Conservation (phyloP, 2,113 vertebrate species). For the Vidua chalybeata region DNA sequence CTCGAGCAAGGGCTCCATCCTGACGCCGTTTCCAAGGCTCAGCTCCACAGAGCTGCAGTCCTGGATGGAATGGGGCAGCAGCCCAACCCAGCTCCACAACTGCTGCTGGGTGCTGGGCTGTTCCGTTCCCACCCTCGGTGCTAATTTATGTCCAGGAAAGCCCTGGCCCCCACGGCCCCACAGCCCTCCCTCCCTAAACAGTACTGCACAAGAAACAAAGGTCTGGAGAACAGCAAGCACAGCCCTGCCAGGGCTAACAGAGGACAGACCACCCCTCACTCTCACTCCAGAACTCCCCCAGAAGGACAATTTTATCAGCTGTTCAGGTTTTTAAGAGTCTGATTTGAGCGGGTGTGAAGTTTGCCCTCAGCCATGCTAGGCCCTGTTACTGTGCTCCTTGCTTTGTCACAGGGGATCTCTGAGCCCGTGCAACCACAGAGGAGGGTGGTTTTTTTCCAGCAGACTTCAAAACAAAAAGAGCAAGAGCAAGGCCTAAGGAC, state of each 20-base stretch:
- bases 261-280: background rate
- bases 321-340: background rate
- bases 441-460: background rate
- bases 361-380: background rate
- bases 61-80: background rate
- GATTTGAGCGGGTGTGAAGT: background rate
- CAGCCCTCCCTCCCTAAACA: background rate
- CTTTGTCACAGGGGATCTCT: background rate
- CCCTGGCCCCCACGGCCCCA: background rate
- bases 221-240: background rate
- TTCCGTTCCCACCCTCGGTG: rapidly evolving
- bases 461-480: background rate
- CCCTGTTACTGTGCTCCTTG: background rate
- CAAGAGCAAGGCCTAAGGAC: background rate
- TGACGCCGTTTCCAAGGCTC: background rate
- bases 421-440: rapidly evolving
- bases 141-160: background rate
- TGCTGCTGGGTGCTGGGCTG: background rate
- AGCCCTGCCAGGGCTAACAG: background rate
- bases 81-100: background rate
- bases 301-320: background rate
- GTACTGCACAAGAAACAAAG: background rate
- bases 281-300: background rate
- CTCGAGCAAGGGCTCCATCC: background rate
- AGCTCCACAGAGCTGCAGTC: background rate